Evolutionary conservation across 2,888 invertebrate genomes (phyloP).

Genomic region (Drosophila pseudotakahashii): DNA sequence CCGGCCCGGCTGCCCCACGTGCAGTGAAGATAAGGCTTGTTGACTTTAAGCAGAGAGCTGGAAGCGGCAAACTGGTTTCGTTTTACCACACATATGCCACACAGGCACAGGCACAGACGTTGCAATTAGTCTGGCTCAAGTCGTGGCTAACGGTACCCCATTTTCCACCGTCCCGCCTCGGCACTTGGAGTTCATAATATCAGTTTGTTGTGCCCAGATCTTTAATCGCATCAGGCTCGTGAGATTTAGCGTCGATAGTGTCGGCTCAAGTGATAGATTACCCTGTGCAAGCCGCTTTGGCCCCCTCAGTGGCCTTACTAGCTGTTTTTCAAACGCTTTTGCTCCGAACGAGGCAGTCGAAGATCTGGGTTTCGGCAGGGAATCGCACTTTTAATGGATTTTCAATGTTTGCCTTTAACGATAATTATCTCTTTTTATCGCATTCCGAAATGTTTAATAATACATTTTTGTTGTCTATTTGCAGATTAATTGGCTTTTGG

Average conservation of each 20-base stretch:
- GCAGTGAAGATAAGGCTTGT: conserved; percentile 49
- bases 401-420: conserved; percentile 23
- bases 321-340: not conserved
- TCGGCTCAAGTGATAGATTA: conserved; percentile 72
- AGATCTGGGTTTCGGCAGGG: conserved; percentile 1
- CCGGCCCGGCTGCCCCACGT: conserved; percentile 55
- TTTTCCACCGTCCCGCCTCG: conserved; percentile 19
- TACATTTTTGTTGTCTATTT: conserved; percentile 37
- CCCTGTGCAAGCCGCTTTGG: conserved; percentile 35
- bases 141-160: conserved; percentile 76
- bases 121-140: conserved; percentile 79
- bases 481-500: conserved; percentile 57
- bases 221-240: conserved; percentile 68
- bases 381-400: conserved; percentile 25
- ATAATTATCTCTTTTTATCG: conserved; percentile 10
- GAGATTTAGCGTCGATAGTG: conserved; percentile 72
- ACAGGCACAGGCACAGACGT: conserved; percentile 43
- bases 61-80: conserved; percentile 58
- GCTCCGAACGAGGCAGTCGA: not conserved
- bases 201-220: conserved; percentile 34
- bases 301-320: conserved; percentile 10
- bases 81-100: conserved; percentile 57
- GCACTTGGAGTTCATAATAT: conserved; percentile 52
- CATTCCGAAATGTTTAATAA: conserved; percentile 32
- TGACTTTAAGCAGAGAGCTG: conserved; percentile 32